Evolutionary conservation across 2,113 vertebrate genomes (phyloP).

Genomic region (Rhinopomastus cyanomelas): DNA sequence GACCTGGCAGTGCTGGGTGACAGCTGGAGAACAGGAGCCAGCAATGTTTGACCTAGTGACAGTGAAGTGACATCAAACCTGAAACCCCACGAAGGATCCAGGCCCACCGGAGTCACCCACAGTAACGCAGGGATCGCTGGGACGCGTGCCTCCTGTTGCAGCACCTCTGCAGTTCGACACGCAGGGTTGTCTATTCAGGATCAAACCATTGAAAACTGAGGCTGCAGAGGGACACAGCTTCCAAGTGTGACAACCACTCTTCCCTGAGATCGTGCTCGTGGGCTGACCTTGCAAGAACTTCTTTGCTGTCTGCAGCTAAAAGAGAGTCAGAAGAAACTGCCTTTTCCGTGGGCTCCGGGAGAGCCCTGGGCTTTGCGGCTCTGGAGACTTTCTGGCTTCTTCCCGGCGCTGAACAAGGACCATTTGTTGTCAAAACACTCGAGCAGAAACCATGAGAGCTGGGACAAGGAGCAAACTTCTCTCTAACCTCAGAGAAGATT

Average conservation of each 20-base stretch:
- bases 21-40: too few relatives aligned
- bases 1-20: too few relatives aligned
- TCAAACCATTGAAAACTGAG: neutral
- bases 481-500: neutral
- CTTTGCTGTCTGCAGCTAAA: neutral
- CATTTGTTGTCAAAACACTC: slow-evolving; percentile 40
- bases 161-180: neutral
- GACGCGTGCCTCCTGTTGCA: neutral
- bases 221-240: neutral
- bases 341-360: neutral
- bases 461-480: neutral
- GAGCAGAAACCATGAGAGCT: slow-evolving; percentile 2
- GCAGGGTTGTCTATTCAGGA: neutral
- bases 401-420: neutral
- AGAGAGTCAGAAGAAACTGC: neutral
- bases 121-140: slow-evolving; percentile 1
- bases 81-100: neutral
- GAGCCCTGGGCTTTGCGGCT: slow-evolving; percentile 9
- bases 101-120: neutral
- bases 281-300: slow-evolving; percentile 13
- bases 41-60: too few relatives aligned
- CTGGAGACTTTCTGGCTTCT: neutral
- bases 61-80: too few relatives aligned
- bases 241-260: slow-evolving; percentile 19
- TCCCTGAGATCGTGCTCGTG: neutral